Evolutionary conservation across 2,888 invertebrate species (phyloP).

Genomic region (Lordiphosa andalusiaca): DNA sequence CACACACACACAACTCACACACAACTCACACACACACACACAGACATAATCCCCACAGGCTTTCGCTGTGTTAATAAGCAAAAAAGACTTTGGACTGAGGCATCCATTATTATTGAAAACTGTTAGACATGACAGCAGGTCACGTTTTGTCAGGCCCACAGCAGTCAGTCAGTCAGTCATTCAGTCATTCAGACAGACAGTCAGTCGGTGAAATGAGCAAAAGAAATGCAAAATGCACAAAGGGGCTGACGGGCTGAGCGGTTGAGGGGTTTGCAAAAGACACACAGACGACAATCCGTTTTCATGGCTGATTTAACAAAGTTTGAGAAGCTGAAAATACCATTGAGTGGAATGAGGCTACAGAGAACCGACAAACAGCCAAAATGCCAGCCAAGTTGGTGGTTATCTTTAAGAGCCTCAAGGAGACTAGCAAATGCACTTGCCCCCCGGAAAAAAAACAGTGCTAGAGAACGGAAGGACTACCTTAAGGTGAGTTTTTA

Average conservation of each 20-base stretch:
- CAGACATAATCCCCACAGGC: conserved; percentile 29
- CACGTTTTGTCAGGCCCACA: conserved; percentile 48
- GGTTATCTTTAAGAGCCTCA: too few species aligned
- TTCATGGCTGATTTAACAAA: conserved; percentile 74
- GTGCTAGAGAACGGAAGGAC: too few species aligned
- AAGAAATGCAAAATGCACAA: conserved; percentile 60
- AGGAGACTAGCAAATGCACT: too few species aligned
- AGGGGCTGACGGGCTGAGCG: conserved; percentile 8
- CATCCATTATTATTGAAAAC: conserved; percentile 69
- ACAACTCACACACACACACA: conserved; percentile 3
- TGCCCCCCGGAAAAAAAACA: too few species aligned
- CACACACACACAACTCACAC: conserved; percentile 6
- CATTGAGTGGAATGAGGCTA: conserved; percentile 14
- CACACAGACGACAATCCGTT: conserved; percentile 64
- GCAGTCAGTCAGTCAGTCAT: conserved; percentile 24
- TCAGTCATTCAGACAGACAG: conserved; percentile 19
- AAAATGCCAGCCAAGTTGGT: too few species aligned
- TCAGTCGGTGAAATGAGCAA: conserved; percentile 48
- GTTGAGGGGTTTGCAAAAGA: neutral
- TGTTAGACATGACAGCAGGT: conserved; percentile 68
- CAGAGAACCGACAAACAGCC: conserved; percentile 20
- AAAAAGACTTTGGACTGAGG: conserved; percentile 5
- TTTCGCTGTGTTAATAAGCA: conserved; percentile 36
- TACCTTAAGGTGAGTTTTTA: too few species aligned
- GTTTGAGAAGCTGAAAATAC: conserved; percentile 49